Percentiles rank a stretch among this genome's conserved stretches.
Evolutionary conservation across 2,113 vertebrate species (phyloP).

Genomic region (Charadrius vociferus): DNA sequence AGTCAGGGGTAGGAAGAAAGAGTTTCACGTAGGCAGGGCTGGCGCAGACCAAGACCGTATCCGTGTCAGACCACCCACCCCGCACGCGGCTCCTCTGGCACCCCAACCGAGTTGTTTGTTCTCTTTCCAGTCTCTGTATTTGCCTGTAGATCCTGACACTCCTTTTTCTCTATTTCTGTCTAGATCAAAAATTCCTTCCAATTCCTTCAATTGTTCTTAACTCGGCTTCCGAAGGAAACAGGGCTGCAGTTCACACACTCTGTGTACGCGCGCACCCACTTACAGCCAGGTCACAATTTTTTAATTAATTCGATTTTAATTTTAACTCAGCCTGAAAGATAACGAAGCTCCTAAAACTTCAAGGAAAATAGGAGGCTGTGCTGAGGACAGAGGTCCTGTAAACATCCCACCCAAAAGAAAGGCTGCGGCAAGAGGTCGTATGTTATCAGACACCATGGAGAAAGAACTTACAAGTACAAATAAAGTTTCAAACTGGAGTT

Average conservation of each 20-base stretch:
- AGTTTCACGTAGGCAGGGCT: neutral
- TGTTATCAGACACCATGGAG: neutral
- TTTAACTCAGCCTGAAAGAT: neutral
- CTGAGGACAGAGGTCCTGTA: neutral
- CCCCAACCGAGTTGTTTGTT: neutral
- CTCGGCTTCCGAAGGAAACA: neutral
- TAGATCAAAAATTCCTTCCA: constrained; percentile 14
- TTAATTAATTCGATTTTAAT: neutral
- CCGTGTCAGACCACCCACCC: neutral
- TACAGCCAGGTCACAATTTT: neutral
- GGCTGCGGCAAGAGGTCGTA: neutral
- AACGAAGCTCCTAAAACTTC: neutral
- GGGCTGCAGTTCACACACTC: neutral
- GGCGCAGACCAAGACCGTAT: neutral
- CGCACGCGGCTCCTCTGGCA: accelerated
- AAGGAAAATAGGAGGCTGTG: neutral
- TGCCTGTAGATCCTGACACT: neutral
- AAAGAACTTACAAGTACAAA: neutral
- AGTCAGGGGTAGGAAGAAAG: neutral
- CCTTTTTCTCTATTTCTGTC: constrained; percentile 40
- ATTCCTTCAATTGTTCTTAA: constrained; percentile 53
- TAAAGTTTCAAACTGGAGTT: neutral
- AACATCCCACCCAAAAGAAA: neutral
- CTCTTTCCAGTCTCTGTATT: neutral
- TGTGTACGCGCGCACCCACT: accelerated